Evolutionary conservation across 2,113 vertebrate species (phyloP), one percentile per base, ranked within the genome.

Genomic region (Marmota flaviventris): DNA sequence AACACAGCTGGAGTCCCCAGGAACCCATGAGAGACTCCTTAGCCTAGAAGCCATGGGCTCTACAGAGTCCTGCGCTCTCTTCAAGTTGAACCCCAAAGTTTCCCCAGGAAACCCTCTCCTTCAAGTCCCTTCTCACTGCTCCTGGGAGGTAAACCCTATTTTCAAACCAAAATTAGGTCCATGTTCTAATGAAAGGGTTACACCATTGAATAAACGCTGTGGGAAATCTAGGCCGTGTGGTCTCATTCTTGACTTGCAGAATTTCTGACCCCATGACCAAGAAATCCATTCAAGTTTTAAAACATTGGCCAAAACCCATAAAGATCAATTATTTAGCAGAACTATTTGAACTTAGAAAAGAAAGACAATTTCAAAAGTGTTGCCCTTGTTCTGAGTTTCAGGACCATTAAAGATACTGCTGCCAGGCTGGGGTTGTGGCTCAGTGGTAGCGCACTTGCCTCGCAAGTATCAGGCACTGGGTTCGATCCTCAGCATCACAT

Each of bases 311-410:
- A 20, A 76, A 88, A 85, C 90, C 42, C 39, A 79, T 8, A 2
- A 77, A 82, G n/a, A 37, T 37, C 39, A 42, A 79, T 63, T 48
- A 82, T 61, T 88, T 87, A 87, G n/a, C 32, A 89, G 56, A 63
- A 92, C 69, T 79, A 76, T 45, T 56, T 93, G 18, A 69, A 86
- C 72, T 90, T 91, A 67, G 81, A 75, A 88, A 76, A 78, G 48
- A 81, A 48, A 93, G 77, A 48, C 6, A 16, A 69, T 93, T 93
- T 88, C 29, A 67, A 93, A 73, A 34, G 17, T 67, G 17, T 70
- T 56, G 32, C 32, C 56, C 1, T 39, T 88, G 42, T 53, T 92
- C 48, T 20, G 16, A 51, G 17, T 67, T 48, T 65, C 32, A 58
- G 91, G 24, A 32, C 29, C 37, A 56, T 77, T 13, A 25, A 51